These are phyloP conservation scores for Lasioglossum figueresi DNA, from an alignment of 2,888 invertebrate genomes.

Conservation along the genomic window DNA sequence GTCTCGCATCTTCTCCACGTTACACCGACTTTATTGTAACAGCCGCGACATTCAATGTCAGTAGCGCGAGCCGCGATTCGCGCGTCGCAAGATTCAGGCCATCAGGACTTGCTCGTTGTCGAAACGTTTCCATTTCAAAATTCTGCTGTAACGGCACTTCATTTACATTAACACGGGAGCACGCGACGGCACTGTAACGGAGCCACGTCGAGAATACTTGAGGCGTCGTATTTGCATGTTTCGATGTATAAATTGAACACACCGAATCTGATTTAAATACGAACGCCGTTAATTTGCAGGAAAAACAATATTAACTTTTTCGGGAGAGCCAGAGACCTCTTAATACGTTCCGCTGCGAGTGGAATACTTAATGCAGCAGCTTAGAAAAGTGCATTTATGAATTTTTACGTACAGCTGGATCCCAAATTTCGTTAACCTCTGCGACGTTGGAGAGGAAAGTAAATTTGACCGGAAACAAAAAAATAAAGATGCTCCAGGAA, in stretches of 20 bases:
- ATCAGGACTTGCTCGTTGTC: slow-evolving; percentile 39
- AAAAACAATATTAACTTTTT: background rate
- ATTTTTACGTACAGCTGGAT: background rate
- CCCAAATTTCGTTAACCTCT: background rate
- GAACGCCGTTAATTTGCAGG: background rate
- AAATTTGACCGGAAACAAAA: background rate
- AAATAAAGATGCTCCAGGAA: background rate
- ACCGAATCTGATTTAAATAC: background rate
- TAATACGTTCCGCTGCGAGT: background rate
- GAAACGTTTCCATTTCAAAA: slow-evolving; percentile 34
- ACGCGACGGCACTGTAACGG: background rate
- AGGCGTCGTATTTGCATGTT: slow-evolving; percentile 2
- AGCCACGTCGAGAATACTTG: background rate
- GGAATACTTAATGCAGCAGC: background rate
- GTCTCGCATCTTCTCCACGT: slow-evolving; percentile 12
- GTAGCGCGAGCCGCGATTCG: slow-evolving; percentile 25
- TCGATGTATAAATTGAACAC: slow-evolving; percentile 4
- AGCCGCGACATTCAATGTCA: slow-evolving; percentile 26
- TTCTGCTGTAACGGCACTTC: background rate
- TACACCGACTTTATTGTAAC: slow-evolving; percentile 40
- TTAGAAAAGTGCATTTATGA: background rate
- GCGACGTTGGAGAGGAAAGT: background rate
- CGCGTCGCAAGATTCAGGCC: slow-evolving; percentile 48
- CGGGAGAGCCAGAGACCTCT: too few relatives aligned
- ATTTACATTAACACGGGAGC: slow-evolving; percentile 5